Conservation (phyloP, 2,797 vertebrate species). For the Acomys russatus region DNA sequence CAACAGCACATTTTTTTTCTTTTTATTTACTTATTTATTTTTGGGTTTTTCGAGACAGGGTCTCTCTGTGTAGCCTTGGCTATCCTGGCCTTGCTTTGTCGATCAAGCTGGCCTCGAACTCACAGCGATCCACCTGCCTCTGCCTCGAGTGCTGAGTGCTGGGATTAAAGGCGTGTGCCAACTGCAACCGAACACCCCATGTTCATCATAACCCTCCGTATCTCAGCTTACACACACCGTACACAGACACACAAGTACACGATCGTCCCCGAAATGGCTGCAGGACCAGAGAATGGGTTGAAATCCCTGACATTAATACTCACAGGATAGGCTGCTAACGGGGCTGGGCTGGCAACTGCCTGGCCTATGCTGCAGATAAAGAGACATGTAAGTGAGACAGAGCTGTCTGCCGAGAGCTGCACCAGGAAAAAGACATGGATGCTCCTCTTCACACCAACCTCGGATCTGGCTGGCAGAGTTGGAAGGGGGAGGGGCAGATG, state of each 20-base stretch:
- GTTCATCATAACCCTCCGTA: not conserved
- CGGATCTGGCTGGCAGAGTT: not conserved
- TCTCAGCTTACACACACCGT: not conserved
- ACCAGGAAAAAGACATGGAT: not conserved
- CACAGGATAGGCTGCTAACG: not conserved
- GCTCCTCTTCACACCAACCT: not conserved
- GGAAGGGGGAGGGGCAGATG: not conserved
- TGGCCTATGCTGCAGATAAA: not conserved
- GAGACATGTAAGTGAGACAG: too few relatives aligned
- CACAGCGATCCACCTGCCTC: too few relatives aligned
- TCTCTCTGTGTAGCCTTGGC: too few relatives aligned
- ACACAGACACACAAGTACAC: not conserved
- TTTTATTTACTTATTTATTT: too few relatives aligned
- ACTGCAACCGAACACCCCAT: not conserved
- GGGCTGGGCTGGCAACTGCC: not conserved
- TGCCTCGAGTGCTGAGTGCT: too few relatives aligned
- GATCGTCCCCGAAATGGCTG: not conserved
- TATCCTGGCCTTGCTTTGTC: too few relatives aligned
- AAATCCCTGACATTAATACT: too few relatives aligned
- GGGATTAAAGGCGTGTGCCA: too few relatives aligned
- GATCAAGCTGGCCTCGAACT: too few relatives aligned
- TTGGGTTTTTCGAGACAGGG: too few relatives aligned
- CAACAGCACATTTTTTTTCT: too few relatives aligned
- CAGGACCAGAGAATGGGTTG: not conserved
- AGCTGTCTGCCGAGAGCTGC: not conserved